phyloP scores from a whole-genome alignment of 1,140 invertebrate genomes.

The Prorops nasuta region DNA sequence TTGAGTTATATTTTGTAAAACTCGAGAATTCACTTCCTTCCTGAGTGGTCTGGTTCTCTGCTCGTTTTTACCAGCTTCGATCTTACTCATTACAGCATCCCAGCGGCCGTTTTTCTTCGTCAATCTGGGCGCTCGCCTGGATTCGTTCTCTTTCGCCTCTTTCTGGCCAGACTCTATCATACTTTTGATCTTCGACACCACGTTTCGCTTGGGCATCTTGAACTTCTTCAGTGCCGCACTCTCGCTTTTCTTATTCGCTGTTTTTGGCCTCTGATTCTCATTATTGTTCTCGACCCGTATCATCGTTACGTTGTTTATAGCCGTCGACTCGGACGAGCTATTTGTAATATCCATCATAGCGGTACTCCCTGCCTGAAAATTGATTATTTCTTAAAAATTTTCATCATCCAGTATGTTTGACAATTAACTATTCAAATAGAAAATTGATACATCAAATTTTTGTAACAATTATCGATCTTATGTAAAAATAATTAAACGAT shows the following conservation, averaged over 20 bases:
- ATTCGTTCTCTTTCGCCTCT: constrained; percentile 48
- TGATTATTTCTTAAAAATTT: no score
- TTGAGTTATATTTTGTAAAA: constrained; percentile 52
- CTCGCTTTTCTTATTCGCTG: constrained; percentile 34
- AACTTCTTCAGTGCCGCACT: constrained; percentile 63
- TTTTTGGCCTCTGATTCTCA: constrained; percentile 16
- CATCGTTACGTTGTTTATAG: constrained; percentile 25
- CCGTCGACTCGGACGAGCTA: constrained; percentile 26
- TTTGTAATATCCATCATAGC: constrained; percentile 24
- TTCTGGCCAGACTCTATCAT: constrained; percentile 62
- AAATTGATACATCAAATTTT: no score
- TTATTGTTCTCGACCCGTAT: constrained; percentile 56
- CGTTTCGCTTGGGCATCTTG: constrained; percentile 74
- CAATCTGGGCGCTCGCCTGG: constrained; percentile 36
- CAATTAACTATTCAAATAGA: no score
- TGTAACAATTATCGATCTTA: no score
- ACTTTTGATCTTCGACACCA: constrained; percentile 71
- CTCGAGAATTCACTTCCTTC: constrained; percentile 80
- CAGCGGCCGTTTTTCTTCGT: constrained; percentile 63
- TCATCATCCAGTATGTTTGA: no score
- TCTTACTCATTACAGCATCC: constrained; percentile 81
- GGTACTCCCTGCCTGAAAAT: constrained; percentile 13
- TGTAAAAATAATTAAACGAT: no score
- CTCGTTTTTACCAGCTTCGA: constrained; percentile 69
- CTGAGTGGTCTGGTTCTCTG: constrained; percentile 66